These are phyloP conservation scores for Lasius fuliginosus DNA, from an alignment of 2,888 invertebrate species.

Conservation along the genomic window DNA sequence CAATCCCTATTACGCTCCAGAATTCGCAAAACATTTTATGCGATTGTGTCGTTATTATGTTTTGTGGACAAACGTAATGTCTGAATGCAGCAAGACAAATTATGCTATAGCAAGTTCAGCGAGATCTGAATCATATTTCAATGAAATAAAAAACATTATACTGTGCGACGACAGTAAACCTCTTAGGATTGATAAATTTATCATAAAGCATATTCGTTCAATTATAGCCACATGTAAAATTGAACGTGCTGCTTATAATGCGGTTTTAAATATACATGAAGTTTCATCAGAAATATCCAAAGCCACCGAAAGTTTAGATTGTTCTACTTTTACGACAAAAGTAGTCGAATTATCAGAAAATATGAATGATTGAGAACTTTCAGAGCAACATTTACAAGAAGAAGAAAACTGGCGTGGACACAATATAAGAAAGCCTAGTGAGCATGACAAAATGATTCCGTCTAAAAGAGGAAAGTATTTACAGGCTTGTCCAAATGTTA, in stretches of 20 bases:
- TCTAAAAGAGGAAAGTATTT: constrained; percentile 24
- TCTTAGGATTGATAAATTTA: constrained; percentile 9
- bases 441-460: background rate
- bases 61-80: constrained; percentile 21
- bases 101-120: background rate
- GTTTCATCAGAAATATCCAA: background rate
- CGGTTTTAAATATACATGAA: background rate
- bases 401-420: constrained; percentile 11
- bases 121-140: constrained; percentile 27
- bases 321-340: background rate
- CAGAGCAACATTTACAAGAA: constrained; percentile 16
- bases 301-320: background rate
- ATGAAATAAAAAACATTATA: constrained; percentile 11
- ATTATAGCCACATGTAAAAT: constrained; percentile 22
- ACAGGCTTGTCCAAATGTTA: background rate
- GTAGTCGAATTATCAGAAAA: background rate
- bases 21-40: constrained; percentile 15
- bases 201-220: constrained; percentile 1
- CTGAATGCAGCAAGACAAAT: constrained; percentile 3
- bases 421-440: background rate
- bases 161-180: constrained; percentile 2
- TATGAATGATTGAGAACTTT: background rate
- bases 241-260: constrained; percentile 18
- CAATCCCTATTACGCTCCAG: constrained; percentile 20
- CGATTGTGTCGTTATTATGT: constrained; percentile 7